Evolutionary conservation across 2,113 vertebrate species (phyloP).

Genomic region (Silurus glanis): DNA sequence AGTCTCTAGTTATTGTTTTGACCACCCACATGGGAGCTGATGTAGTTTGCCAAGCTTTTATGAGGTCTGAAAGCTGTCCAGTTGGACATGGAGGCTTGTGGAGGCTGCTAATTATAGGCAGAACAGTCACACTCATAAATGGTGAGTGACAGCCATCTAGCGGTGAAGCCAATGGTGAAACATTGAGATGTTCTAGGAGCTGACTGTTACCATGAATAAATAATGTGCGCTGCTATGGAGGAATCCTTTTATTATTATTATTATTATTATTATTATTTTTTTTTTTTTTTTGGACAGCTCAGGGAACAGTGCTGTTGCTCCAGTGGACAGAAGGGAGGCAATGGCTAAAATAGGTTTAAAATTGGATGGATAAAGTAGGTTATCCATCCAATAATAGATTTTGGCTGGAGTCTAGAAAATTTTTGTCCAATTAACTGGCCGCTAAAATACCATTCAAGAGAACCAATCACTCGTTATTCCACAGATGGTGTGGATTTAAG

Average conservation of each 20-base stretch:
- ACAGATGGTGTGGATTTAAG: background rate
- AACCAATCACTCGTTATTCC: background rate
- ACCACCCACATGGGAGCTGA: background rate
- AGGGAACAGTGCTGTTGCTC: background rate
- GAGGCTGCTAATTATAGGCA: background rate
- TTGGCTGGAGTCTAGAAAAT: background rate
- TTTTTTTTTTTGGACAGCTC: background rate
- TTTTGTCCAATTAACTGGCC: background rate
- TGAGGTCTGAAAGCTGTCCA: background rate
- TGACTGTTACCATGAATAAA: background rate
- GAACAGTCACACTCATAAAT: background rate
- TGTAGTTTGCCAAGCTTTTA: background rate
- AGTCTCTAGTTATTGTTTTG: background rate
- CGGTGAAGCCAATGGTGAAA: background rate
- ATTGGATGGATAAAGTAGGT: too few species aligned
- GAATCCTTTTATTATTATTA: too few species aligned
- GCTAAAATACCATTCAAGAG: background rate
- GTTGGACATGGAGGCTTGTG: background rate
- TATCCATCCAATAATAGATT: background rate
- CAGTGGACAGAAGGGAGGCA: background rate
- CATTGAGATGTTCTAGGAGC: background rate
- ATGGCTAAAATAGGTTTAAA: background rate
- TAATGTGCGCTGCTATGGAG: background rate
- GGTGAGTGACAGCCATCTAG: slow-evolving; percentile 5
- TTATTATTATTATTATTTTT: too few species aligned